Percentiles rank a stretch among this genome's conserved stretches.
Conservation (phyloP, 1,140 invertebrate species). For the Agrilus planipennis region DNA sequence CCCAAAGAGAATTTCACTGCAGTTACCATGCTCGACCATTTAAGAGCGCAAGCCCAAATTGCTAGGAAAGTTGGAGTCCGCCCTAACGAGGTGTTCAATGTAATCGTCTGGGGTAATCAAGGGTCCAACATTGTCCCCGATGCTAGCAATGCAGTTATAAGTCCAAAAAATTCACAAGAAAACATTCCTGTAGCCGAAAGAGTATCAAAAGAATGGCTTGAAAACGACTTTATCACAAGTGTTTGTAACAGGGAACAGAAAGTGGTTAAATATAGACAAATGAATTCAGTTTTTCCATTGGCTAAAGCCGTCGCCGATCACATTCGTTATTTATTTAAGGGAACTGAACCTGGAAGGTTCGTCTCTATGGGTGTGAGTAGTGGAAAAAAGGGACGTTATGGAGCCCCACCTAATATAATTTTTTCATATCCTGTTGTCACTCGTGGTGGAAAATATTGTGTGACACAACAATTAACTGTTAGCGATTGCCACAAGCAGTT, state of each 20-base stretch:
- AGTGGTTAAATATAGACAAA: slow-evolving; percentile 93
- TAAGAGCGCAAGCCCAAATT: slow-evolving; percentile 80
- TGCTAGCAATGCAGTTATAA: slow-evolving; percentile 73
- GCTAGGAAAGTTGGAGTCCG: slow-evolving; percentile 53
- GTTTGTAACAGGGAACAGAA: slow-evolving; percentile 96
- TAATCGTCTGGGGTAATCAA: slow-evolving; percentile 99
- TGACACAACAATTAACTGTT: slow-evolving; percentile 71
- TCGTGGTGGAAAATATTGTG: slow-evolving; percentile 70
- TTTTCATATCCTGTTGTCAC: slow-evolving; percentile 92
- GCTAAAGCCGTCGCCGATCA: slow-evolving; percentile 98
- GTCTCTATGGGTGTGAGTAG: slow-evolving; percentile 99
- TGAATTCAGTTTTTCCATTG: slow-evolving; percentile 97
- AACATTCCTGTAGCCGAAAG: slow-evolving; percentile 50
- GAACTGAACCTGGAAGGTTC: slow-evolving; percentile 64
- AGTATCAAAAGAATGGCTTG: slow-evolving; percentile 77
- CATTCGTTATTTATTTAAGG: slow-evolving; percentile 90
- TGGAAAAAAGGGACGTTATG: slow-evolving; percentile 90
- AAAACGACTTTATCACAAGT: slow-evolving; percentile 74
- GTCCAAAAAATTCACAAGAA: slow-evolving; percentile 39
- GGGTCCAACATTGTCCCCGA: slow-evolving; percentile 98
- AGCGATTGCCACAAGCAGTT: slow-evolving; percentile 77
- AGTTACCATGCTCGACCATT: slow-evolving; percentile 97
- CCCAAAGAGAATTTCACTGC: slow-evolving; percentile 95
- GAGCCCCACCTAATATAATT: slow-evolving; percentile 74
- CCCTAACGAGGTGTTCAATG: slow-evolving; percentile 66